Evolutionary conservation across 2,888 invertebrate genomes (phyloP).

Genomic region (Hyles lineata): DNA sequence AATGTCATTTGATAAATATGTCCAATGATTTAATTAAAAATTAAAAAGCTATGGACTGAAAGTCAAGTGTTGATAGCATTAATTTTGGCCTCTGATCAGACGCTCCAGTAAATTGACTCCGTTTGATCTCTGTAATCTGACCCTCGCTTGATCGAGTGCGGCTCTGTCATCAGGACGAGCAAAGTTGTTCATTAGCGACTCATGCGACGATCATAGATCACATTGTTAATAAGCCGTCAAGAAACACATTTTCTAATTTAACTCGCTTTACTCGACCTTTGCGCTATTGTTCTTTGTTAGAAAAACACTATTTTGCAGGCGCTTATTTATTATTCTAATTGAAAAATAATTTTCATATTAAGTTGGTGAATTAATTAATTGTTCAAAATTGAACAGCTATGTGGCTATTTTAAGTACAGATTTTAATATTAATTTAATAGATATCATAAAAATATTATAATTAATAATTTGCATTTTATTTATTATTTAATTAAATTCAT

Average conservation of each 20-base stretch:
- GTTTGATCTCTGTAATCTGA: slow-evolving; percentile 53
- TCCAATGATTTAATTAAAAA: background rate
- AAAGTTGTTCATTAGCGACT: slow-evolving; percentile 45
- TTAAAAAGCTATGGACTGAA: background rate
- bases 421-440: too few species aligned
- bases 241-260: slow-evolving; percentile 9
- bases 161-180: slow-evolving; percentile 37
- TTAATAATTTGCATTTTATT: too few species aligned
- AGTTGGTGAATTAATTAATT: too few species aligned
- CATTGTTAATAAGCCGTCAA: slow-evolving; percentile 29
- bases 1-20: background rate
- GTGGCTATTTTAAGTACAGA: too few species aligned
- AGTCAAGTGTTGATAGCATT: slow-evolving; percentile 6
- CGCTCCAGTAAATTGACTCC: slow-evolving; percentile 41
- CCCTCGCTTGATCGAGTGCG: slow-evolving; percentile 43
- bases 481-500: background rate
- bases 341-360: background rate
- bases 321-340: background rate
- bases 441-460: too few species aligned
- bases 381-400: too few species aligned
- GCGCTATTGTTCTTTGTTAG: background rate
- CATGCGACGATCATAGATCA: slow-evolving; percentile 35
- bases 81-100: slow-evolving; percentile 1
- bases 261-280: background rate
- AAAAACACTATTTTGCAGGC: background rate